phyloP scores from a whole-genome alignment of 2,113 vertebrate species.

The Toxotes jaculatrix region DNA sequence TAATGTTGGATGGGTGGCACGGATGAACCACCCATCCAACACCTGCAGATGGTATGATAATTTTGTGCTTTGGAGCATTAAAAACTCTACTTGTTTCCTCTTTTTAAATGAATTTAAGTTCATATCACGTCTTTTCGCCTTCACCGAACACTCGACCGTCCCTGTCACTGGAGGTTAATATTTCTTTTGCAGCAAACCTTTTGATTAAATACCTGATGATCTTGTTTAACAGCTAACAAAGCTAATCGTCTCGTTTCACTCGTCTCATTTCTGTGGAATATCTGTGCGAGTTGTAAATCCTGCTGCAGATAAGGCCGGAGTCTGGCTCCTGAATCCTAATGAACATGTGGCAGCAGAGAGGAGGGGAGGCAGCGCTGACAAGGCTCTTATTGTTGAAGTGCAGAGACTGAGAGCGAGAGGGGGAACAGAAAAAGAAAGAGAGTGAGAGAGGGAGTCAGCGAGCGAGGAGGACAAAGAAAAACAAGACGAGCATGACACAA shows the following conservation, averaged over 20 bases:
- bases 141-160: background rate
- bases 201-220: background rate
- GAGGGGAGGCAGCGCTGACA: slow-evolving; percentile 69
- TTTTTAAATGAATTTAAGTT: background rate
- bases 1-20: background rate
- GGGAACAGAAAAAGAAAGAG: slow-evolving; percentile 5
- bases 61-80: slow-evolving; percentile 22
- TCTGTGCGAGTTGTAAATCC: background rate
- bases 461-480: slow-evolving; percentile 39
- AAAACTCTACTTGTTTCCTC: slow-evolving; percentile 10
- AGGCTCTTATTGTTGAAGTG: slow-evolving; percentile 73
- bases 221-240: slow-evolving; percentile 5
- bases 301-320: slow-evolving; percentile 15
- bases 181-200: background rate
- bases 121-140: background rate
- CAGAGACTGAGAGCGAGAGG: slow-evolving; percentile 33
- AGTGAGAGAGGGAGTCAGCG: slow-evolving; percentile 10
- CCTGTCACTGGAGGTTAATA: background rate
- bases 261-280: background rate
- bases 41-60: slow-evolving; percentile 1
- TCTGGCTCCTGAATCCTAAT: slow-evolving; percentile 77
- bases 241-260: background rate
- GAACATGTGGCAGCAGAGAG: slow-evolving; percentile 53
- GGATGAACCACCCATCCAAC: background rate
- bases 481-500: slow-evolving; percentile 37